These are phyloP conservation scores for Microplitis deprimator DNA, from an alignment of 2,888 invertebrate genomes.

Conservation along the genomic window DNA sequence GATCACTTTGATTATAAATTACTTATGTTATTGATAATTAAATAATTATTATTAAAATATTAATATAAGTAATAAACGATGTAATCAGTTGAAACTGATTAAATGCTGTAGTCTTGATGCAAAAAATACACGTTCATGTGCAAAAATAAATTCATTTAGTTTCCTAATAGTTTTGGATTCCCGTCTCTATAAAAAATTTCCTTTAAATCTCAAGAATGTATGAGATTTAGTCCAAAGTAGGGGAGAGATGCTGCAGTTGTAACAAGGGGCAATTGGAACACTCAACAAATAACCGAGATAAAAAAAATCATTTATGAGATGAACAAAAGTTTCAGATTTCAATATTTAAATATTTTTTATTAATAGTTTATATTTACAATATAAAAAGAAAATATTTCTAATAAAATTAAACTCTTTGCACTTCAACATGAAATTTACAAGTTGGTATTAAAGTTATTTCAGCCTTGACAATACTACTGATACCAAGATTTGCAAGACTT, in stretches of 20 bases:
- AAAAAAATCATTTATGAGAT: too few species aligned
- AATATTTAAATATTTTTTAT: not conserved
- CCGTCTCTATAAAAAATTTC: not conserved
- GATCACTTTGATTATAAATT: not conserved
- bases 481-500: constrained; percentile 93
- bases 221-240: too few species aligned
- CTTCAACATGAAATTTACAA: constrained; percentile 93
- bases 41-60: not conserved
- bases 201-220: too few species aligned
- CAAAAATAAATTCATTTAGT: not conserved
- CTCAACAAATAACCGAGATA: too few species aligned
- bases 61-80: not conserved
- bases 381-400: not conserved
- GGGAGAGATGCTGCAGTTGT: too few species aligned
- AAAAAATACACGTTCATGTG: not conserved
- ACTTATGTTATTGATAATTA: not conserved
- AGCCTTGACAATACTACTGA: constrained; percentile 94
- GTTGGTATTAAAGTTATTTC: constrained; percentile 94
- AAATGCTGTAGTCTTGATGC: not conserved
- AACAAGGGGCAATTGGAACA: too few species aligned
- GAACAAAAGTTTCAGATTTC: too few species aligned
- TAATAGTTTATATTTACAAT: not conserved
- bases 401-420: constrained; percentile 77
- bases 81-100: not conserved
- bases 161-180: not conserved